phyloP scores from a whole-genome alignment of 2,797 vertebrate genomes.

The Takifugu ocellatus region DNA sequence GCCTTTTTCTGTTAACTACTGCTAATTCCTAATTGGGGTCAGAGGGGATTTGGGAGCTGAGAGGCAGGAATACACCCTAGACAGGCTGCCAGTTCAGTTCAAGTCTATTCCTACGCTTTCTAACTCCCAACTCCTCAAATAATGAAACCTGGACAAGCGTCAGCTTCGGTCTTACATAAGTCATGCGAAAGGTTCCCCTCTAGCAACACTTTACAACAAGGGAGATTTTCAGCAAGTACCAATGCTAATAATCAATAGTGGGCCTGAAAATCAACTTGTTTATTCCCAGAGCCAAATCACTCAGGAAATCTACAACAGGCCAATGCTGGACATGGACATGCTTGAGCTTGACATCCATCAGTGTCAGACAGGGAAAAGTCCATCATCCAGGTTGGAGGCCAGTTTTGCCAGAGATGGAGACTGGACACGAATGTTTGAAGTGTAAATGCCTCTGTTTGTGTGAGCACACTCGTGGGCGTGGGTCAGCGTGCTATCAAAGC shows the following conservation, averaged over 20 bases:
- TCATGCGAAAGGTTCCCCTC: too few species aligned
- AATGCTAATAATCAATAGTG: slow-evolving; percentile 56
- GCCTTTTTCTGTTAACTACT: too few species aligned
- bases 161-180: too few species aligned
- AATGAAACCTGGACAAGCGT: too few species aligned
- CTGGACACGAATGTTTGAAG: slow-evolving; percentile 58
- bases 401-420: slow-evolving; percentile 32
- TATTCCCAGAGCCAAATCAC: slow-evolving; percentile 53
- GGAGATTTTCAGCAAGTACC: too few species aligned
- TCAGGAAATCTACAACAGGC: slow-evolving; percentile 46
- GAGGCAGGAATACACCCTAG: too few species aligned
- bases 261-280: slow-evolving; percentile 56
- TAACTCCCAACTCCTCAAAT: too few species aligned
- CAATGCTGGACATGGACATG: slow-evolving; percentile 13
- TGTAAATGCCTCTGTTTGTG: slow-evolving; percentile 41
- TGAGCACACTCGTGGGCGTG: neutral
- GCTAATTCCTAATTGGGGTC: neutral
- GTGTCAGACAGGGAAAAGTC: slow-evolving; percentile 21
- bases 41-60: too few species aligned
- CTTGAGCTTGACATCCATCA: slow-evolving; percentile 19
- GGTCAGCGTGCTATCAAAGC: slow-evolving; percentile 65
- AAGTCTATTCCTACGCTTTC: too few species aligned
- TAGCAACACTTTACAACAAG: too few species aligned
- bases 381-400: slow-evolving; percentile 39
- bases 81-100: too few species aligned